A percentile compares a stretch with the other conserved stretches of the same genome.
These are phyloP conservation scores for Falcunculus frontatus DNA, from an alignment of 2,113 vertebrate genomes.

Conservation along the genomic window DNA sequence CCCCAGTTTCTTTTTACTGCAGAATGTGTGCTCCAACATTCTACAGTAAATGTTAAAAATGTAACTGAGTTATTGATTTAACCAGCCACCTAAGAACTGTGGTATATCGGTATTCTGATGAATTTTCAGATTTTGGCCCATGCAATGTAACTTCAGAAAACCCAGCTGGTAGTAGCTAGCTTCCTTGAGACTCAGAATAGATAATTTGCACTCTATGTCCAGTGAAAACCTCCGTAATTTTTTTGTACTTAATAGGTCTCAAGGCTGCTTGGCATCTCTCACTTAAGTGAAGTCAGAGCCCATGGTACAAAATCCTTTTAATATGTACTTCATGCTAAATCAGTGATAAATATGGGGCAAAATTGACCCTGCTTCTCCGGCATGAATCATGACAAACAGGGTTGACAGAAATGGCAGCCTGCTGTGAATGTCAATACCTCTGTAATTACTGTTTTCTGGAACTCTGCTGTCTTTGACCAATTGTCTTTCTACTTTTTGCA, in stretches of 20 bases:
- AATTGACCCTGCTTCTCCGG: constrained; percentile 37
- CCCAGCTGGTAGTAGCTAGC: background rate
- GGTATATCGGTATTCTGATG: background rate
- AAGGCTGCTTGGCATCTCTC: constrained; percentile 27
- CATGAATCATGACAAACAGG: background rate
- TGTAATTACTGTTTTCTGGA: constrained; percentile 14
- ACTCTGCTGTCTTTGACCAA: background rate
- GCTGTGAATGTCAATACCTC: background rate
- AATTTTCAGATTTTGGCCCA: background rate
- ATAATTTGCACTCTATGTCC: background rate
- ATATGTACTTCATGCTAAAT: constrained; percentile 38
- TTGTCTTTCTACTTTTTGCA: background rate
- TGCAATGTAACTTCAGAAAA: background rate
- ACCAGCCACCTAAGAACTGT: background rate
- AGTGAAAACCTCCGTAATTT: background rate
- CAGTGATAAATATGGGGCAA: constrained; percentile 32
- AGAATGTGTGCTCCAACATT: background rate
- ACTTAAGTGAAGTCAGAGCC: constrained; percentile 34
- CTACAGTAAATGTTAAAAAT: background rate
- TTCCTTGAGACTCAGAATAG: background rate
- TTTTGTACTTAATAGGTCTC: background rate
- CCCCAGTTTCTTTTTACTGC: background rate
- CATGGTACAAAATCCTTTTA: constrained; percentile 15
- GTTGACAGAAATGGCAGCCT: background rate
- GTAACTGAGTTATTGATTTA: background rate